Base-by-base conservation (phyloP, 1,140 invertebrate genomes). In the Brachionus rotundiformis region DNA sequence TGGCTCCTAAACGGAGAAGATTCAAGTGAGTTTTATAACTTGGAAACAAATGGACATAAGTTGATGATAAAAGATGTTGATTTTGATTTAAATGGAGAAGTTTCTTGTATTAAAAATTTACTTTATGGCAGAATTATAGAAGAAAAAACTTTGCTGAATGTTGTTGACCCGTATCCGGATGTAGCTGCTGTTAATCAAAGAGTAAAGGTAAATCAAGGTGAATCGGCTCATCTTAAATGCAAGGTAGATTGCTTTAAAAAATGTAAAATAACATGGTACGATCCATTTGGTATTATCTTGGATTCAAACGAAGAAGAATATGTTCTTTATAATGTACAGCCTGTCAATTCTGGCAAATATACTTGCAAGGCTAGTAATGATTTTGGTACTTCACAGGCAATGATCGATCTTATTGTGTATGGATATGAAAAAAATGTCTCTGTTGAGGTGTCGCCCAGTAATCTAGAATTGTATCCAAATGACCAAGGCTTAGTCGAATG, bases 51-150 rank as follows among this genome's bases (percentile, higher is more conserved):
- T 16, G 33, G 33, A 2, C 31, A 68, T 68, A 36, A 68, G 36
- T 68, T 68, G 29, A 36, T n/a, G 2, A 68, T 33, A 4, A 33
- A 19, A 2, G 31, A 68, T 33, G 63, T 36, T 36, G 63, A 68
- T 68, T 68, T 33, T 68, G 16, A 33, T 33, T 16, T 68, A 19
- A 68, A 68, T 68, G 63, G 63, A 33, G 33, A 68, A 16, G 10
- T 68, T 13, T 68, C 63, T 33, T 68, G 63, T 68, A 7, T 68
- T 68, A 68, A 68, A 68, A 68, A 68, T 16, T 36, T 68, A 29
- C 16, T 68, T n/a, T 19, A 39, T 33, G 63, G 36, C 16, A 11
- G 63, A 33, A 36, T 23, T 10, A 68, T 68, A 16, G 63, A 68
- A 68, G 63, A 68, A n/a, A 33, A n/a, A 19, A 36, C 63, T 33